Conservation (phyloP, 2,797 vertebrate species). For the Pristis pectinata region DNA sequence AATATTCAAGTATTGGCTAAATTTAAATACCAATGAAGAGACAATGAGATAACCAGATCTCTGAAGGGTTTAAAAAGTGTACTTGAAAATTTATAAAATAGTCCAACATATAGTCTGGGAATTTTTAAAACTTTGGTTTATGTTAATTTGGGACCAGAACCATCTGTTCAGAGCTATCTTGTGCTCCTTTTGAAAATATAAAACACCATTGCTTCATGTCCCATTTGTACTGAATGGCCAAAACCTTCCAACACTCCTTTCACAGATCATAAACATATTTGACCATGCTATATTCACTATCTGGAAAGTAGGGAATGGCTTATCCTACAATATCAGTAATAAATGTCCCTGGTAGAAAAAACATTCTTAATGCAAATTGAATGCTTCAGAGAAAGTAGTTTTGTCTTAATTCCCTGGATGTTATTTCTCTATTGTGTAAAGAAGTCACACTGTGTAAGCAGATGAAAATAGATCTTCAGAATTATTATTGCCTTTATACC, state of each 20-base stretch:
- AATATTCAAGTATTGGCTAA: background rate
- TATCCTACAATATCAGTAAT: background rate
- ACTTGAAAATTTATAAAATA: background rate
- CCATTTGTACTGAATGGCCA: background rate
- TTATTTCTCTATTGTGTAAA: conserved; percentile 15
- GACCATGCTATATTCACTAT: background rate
- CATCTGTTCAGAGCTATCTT: background rate
- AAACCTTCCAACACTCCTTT: too few relatives aligned
- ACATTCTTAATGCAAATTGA: conserved; percentile 36
- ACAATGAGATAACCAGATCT: background rate
- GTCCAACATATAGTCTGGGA: background rate
- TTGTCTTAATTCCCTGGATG: conserved; percentile 30
- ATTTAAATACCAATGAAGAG: background rate
- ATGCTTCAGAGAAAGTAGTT: conserved; percentile 28
- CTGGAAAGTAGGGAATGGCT: too few relatives aligned
- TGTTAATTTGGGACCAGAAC: background rate
- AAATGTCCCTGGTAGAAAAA: background rate
- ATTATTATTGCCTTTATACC: conserved; percentile 5
- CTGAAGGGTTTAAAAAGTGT: background rate
- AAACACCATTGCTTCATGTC: background rate
- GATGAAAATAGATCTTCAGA: conserved; percentile 19
- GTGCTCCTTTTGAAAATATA: background rate
- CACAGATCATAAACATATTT: background rate
- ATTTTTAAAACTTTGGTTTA: background rate
- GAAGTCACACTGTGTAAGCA: conserved; percentile 30